Evolutionary conservation across 2,113 vertebrate species (phyloP).

Genomic region (Rattus rattus): DNA sequence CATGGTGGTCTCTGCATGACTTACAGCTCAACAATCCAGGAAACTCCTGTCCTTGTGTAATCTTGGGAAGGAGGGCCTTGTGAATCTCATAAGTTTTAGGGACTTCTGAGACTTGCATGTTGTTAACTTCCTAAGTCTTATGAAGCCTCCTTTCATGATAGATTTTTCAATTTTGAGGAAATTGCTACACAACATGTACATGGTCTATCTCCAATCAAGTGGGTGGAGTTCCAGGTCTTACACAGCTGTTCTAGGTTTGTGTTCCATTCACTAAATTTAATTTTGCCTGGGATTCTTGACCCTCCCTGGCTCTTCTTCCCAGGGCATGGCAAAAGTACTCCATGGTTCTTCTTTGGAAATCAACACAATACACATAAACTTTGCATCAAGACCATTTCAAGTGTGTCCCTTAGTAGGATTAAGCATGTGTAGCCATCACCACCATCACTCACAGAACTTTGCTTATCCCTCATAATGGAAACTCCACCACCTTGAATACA

Average conservation of each 20-base stretch:
- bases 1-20: not conserved
- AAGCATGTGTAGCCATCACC: not conserved
- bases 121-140: not conserved
- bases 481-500: not conserved
- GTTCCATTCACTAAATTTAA: not conserved
- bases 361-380: not conserved
- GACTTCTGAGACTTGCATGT: not conserved
- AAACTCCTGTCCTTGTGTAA: not conserved
- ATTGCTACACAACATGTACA: no score
- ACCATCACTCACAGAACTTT: accelerated
- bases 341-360: not conserved
- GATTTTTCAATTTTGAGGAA: not conserved
- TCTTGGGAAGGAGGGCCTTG: not conserved
- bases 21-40: not conserved
- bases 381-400: not conserved
- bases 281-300: no score
- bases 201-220: no score
- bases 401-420: not conserved
- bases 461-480: accelerated
- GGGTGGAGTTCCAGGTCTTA: not conserved
- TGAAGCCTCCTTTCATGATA: not conserved
- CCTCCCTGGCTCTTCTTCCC: not conserved
- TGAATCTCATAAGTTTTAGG: not conserved
- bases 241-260: not conserved
- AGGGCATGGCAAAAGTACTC: not conserved